Evolutionary conservation across 2,888 invertebrate genomes (phyloP).

Genomic region (Pecten maximus): DNA sequence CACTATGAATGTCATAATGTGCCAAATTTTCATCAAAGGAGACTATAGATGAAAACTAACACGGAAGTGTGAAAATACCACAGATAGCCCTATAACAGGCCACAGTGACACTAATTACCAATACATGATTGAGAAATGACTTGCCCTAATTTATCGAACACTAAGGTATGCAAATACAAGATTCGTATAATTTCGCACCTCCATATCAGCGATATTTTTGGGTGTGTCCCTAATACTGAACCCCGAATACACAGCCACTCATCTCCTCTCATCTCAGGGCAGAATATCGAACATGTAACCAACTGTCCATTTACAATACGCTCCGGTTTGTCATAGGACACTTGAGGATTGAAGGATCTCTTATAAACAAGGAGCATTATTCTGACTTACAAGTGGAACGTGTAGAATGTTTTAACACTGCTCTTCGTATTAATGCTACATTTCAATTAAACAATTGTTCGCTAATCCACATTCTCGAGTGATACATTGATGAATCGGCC

Average conservation of each 20-base stretch:
- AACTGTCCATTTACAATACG: neutral
- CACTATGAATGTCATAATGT: neutral
- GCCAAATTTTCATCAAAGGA: neutral
- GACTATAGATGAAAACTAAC: neutral
- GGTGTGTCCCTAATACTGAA: neutral
- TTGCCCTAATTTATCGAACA: neutral
- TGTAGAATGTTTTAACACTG: neutral
- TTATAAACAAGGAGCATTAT: constrained; percentile 3
- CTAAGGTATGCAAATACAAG: neutral
- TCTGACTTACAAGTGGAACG: neutral
- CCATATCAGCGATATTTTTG: neutral
- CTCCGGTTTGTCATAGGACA: neutral
- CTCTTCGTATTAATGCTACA: neutral
- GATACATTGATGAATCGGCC: constrained; percentile 8
- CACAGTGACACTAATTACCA: neutral
- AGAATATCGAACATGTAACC: neutral
- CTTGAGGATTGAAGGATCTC: neutral
- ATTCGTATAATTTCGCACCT: neutral
- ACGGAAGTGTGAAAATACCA: neutral
- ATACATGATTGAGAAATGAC: neutral
- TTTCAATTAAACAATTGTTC: constrained; percentile 25
- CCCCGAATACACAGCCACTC: neutral
- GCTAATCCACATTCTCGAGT: neutral
- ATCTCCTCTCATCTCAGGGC: neutral
- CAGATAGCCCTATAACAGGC: neutral